Percentiles rank a stretch among this genome's conserved stretches.
phyloP scores from a whole-genome alignment of 2,113 vertebrate genomes.

The Aptenodytes patagonicus region DNA sequence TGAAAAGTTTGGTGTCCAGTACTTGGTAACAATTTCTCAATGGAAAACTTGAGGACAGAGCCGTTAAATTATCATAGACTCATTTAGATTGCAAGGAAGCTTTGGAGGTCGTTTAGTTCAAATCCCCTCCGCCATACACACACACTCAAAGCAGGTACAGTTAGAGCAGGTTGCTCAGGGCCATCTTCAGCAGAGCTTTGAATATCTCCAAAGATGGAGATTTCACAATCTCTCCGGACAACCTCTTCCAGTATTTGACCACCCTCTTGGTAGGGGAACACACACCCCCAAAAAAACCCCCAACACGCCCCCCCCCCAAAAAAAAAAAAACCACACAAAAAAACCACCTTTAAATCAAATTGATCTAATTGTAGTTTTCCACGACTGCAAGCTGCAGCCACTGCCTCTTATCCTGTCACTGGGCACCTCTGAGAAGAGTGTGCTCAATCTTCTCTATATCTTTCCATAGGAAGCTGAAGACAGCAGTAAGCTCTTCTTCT shows the following conservation, averaged over 20 bases:
- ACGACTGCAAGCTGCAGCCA: neutral
- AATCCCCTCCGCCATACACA: neutral
- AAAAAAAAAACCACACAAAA: neutral
- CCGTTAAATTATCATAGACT: neutral
- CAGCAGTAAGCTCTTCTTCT: neutral
- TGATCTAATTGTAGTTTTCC: neutral
- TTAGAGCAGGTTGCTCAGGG: neutral
- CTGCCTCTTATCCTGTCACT: neutral
- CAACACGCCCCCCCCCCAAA: neutral
- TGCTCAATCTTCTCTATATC: neutral
- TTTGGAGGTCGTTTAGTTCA: neutral
- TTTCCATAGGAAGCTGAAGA: neutral
- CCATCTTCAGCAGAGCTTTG: neutral
- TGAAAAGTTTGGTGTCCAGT: neutral
- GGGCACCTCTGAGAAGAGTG: neutral
- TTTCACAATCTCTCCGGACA: neutral
- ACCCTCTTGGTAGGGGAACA: neutral
- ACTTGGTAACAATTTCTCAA: neutral
- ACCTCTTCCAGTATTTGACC: conserved; percentile 28
- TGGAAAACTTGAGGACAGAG: neutral
- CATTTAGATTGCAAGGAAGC: neutral
- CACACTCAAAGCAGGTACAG: neutral
- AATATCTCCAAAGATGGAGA: neutral
- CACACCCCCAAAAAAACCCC: too few species aligned
- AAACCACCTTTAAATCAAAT: neutral